phyloP scores from a whole-genome alignment of 1,140 invertebrate genomes.

The Trissolcus basalis region DNA sequence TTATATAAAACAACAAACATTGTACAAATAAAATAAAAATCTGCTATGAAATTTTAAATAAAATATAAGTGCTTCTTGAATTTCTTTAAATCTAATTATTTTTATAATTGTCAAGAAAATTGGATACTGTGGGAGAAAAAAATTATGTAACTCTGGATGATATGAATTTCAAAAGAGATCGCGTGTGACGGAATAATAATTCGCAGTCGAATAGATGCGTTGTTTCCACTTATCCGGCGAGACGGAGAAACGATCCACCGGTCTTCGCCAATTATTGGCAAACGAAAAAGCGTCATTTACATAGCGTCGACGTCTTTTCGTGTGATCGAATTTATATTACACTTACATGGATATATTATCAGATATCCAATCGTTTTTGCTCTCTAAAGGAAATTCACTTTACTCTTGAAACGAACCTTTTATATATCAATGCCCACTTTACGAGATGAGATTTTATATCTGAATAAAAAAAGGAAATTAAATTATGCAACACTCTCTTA shows the following conservation, averaged over 20 bases:
- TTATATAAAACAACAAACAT: too few species aligned
- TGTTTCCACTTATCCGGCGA: conserved; percentile 40
- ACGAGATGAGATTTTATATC: conserved; percentile 3
- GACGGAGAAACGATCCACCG: conserved; percentile 32
- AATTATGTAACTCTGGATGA: neutral
- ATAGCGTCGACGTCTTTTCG: conserved; percentile 38
- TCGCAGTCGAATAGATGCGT: conserved; percentile 25
- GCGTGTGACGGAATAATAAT: conserved; percentile 45
- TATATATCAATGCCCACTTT: conserved; percentile 24
- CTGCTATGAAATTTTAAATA: too few species aligned
- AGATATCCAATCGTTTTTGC: conserved; percentile 14
- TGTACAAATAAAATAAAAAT: too few species aligned
- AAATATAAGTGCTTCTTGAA: too few species aligned
- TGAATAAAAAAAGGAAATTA: conserved; percentile 13
- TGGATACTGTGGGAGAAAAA: neutral
- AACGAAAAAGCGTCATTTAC: conserved; percentile 49
- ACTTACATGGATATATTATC: conserved; percentile 32
- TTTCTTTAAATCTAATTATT: too few species aligned
- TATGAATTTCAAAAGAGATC: conserved; percentile 11
- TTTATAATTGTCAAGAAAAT: neutral
- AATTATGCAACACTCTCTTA: conserved; percentile 6
- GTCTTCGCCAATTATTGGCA: conserved; percentile 42
- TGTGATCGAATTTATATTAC: conserved; percentile 43
- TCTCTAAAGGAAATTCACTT: conserved; percentile 10
- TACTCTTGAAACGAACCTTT: conserved; percentile 18